Percentiles rank a stretch among this genome's conserved stretches.
phyloP scores from a whole-genome alignment of 2,888 invertebrate genomes.

The Andrena minutula region DNA sequence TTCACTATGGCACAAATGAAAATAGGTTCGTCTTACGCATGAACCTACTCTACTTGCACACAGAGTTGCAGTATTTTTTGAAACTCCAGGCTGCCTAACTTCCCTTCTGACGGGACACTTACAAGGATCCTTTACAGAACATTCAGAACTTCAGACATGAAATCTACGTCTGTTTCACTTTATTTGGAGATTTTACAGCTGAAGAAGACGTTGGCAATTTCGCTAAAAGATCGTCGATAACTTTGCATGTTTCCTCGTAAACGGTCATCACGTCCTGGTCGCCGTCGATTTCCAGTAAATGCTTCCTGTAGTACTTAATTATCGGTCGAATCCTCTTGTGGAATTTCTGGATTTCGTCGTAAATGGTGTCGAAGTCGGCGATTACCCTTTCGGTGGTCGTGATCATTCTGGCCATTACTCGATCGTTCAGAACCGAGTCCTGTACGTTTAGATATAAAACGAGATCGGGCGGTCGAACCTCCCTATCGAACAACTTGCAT shows the following conservation, averaged over 20 bases:
- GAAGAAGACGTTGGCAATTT: constrained; percentile 7
- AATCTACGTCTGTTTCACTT: not conserved
- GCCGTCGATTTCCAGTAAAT: constrained; percentile 64
- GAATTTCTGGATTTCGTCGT: constrained; percentile 87
- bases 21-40: too few species aligned
- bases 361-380: constrained; percentile 86
- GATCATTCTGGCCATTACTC: constrained; percentile 50
- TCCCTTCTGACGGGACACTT: not conserved
- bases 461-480: constrained; percentile 68
- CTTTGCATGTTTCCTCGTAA: constrained; percentile 57
- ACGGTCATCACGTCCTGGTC: constrained; percentile 55
- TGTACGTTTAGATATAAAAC: constrained; percentile 69
- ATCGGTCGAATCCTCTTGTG: constrained; percentile 87
- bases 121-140: not conserved
- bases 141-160: not conserved
- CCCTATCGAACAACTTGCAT: constrained; percentile 64
- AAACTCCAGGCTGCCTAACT: too few species aligned
- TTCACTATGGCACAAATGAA: too few species aligned
- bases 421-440: constrained; percentile 67
- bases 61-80: too few species aligned
- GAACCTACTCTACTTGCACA: too few species aligned
- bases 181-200: too few species aligned
- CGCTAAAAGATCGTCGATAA: constrained; percentile 50
- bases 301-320: constrained; percentile 85
- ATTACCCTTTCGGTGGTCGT: constrained; percentile 29